phyloP scores from a whole-genome alignment of 2,113 vertebrate genomes.

The Thryonomys swinderianus region DNA sequence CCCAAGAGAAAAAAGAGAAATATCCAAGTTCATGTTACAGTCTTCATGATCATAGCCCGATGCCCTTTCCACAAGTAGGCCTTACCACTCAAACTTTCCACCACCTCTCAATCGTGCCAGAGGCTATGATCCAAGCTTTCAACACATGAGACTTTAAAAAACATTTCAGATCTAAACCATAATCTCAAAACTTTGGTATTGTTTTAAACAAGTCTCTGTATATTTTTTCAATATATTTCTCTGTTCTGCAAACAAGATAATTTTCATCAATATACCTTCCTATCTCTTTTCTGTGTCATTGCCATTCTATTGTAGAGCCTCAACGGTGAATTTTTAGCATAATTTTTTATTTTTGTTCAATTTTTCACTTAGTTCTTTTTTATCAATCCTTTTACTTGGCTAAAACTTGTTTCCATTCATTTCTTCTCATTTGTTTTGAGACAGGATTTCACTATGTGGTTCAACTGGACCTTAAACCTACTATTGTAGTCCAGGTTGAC shows the following conservation, averaged over 20 bases:
- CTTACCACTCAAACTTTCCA: too few relatives aligned
- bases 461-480: too few relatives aligned
- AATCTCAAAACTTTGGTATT: background rate
- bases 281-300: background rate
- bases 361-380: background rate
- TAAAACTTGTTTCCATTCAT: background rate
- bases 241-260: background rate
- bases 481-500: too few relatives aligned
- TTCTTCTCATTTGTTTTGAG: background rate
- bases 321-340: background rate
- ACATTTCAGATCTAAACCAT: background rate
- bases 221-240: background rate
- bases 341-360: background rate
- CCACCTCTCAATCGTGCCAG: too few relatives aligned
- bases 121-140: too few relatives aligned
- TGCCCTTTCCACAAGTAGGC: too few relatives aligned
- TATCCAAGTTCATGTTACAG: background rate
- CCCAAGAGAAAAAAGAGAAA: background rate
- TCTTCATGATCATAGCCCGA: background rate
- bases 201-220: background rate
- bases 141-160: too few relatives aligned
- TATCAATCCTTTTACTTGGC: background rate
- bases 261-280: background rate
- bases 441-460: too few relatives aligned
- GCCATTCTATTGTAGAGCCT: background rate